Evolutionary conservation across 2,113 vertebrate genomes (phyloP), one percentile per base, ranked within the genome.

Genomic region (Hystrix cristata): DNA sequence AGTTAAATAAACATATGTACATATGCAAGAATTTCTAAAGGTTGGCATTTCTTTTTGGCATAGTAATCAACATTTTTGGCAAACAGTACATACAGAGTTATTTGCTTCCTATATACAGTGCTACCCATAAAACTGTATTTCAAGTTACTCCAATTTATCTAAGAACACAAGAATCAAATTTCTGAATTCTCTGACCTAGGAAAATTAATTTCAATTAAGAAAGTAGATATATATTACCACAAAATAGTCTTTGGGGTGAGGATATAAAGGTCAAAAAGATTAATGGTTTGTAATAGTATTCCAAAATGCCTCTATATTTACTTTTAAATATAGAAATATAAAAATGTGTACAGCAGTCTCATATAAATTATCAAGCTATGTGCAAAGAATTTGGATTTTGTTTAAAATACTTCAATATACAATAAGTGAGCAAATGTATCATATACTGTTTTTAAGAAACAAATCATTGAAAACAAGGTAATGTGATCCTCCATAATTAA

Each of bases 181-280:
- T 83, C 25, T 91, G 55, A 87, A 81, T 71, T 90, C 25, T 81
- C 84, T 94, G 90, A 91, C 78, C 69, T 91, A 53, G 81, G 31
- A 96, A 95, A 94, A 94, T 88, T 15, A 88, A 94, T 85, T 95
- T 82, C 29, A 78, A 27, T 87, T 92, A 87, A 94, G 18, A 19
- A 34, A 96, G 6, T 62, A 83, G 25, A 92, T 16, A 60, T 21
- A 65, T 4, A 64, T 64, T 67, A 59, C 9, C 29, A 85, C 53
- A 90, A 95, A 93, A 94, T 46, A 72, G n/a, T n/a, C 38, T 92
- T 60, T 31, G 34, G 46, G 11, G 15, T n/a, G 43, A 95, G 43
- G 34, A 69, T 48, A 67, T 82, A 85, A 94, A 74, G 3, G 29
- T 90, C 60, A 71, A 82, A 87, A 84, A 83, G 15, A 91, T 6